Base-by-base conservation (phyloP, 2,888 invertebrate species). In the Megalurothrips usitatus region DNA sequence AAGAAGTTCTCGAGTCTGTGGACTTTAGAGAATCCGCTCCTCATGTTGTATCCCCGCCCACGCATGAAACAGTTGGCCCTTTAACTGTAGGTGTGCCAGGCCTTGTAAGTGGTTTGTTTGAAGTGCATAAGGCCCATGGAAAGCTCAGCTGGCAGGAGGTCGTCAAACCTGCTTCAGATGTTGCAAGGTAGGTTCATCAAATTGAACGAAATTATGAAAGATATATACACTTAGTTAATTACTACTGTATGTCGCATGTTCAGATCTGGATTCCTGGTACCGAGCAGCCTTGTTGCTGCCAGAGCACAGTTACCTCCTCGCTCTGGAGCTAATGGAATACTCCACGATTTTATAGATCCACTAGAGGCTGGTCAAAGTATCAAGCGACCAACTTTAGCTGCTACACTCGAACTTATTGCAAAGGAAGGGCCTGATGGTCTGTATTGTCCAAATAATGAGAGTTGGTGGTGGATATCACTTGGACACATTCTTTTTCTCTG, bases 101-200 rank as follows among this genome's bases (percentile, higher is more conserved):
- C 80, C 86, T 92, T 83, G 86, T 93, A 26, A 87, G 88, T 82
- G 92, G 92, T 19, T 87, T 92, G 82, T 89, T 89, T 83, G 87
- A 88, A 83, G 88, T 91, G 8, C 92, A 92, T 85, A 85, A 87
- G 82, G 86, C 87, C 79, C 90, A 89, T 85, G 92, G 92, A 0
- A 87, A 86, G 81, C 85, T 92, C 80, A 85, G 90, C 1, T 93
- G 93, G 93, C 85, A 86, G 80, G 87, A 89, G n/a, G 84, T 93
- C 19, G 86, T 93, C 75, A 85, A 88, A 84, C 92, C 92, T 23
- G 87, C 91, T 2, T 88, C 89, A n/a, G 84, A 87, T 78, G 85
- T 92, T 84, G 91, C 92, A 26, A 88, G 86, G 89, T 89, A 86
- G 82, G 82, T 80, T 28, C 28, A 52, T 26, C 82, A 49, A 63